These are phyloP conservation scores for Sepiola atlantica DNA, from an alignment of 2,888 invertebrate species.

Conservation along the genomic window DNA sequence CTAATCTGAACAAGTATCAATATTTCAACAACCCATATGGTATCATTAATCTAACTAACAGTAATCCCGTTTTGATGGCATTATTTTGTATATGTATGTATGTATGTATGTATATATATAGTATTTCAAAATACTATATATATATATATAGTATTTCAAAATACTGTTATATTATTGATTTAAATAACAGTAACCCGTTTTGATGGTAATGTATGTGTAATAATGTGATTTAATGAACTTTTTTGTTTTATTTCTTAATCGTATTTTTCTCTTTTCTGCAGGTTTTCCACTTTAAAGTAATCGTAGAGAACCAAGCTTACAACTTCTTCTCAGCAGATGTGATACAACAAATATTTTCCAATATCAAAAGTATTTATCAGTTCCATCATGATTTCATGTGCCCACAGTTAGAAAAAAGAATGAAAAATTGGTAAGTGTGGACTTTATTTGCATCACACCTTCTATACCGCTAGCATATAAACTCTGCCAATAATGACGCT, in stretches of 20 bases:
- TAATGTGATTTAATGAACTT: too few species aligned
- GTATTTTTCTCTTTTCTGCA: conserved; percentile 58
- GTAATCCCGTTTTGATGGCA: too few species aligned
- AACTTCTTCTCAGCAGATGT: conserved; percentile 79
- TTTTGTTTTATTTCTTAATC: background rate
- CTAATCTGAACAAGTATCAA: background rate
- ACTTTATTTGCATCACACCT: background rate
- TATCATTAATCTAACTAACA: too few species aligned
- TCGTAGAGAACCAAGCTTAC: conserved; percentile 79
- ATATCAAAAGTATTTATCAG: conserved; percentile 80
- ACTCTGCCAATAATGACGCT: too few species aligned
- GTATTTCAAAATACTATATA: too few species aligned
- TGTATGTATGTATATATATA: too few species aligned
- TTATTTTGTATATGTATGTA: too few species aligned
- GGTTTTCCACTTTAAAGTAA: conserved; percentile 79
- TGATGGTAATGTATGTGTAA: too few species aligned
- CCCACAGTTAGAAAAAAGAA: conserved; percentile 79
- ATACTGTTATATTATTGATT: too few species aligned
- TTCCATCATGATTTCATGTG: conserved; percentile 81
- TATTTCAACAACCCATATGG: background rate
- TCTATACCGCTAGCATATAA: too few species aligned
- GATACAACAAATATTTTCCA: conserved; percentile 80
- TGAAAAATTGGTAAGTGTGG: conserved; percentile 77
- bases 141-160: too few species aligned
- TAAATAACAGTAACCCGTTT: too few species aligned